Evolutionary conservation across 2,888 invertebrate species (phyloP), one percentile per base, ranked within the genome.

Genomic region (Cistogaster globosa): DNA sequence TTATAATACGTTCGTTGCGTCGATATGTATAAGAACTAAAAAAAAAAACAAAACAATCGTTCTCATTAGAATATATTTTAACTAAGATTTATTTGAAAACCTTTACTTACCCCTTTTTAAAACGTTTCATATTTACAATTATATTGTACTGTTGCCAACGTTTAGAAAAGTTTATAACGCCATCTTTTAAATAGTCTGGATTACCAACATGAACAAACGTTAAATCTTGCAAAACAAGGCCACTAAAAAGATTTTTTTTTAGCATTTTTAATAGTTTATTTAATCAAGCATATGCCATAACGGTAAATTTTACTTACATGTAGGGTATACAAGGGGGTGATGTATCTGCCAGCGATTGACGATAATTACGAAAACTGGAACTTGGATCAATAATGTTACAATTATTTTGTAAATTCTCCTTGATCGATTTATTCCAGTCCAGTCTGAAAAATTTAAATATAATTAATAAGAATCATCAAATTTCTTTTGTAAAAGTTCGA

Each of bases 161-260:
- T 93, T 99, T 99, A 14, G 98, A 97, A 93, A 99, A 99, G 92
- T 98, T 98, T 74, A 98, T 96, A 86, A 95, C 95, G 80, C 97
- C 97, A 89, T 98, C 97, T 12, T 96, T 95, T 88, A 99, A 93
- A 86, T 96, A 94, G 92, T 99, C 98, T 83, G 95, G 97, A 93
- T 99, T 99, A 63, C 99, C 99, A 91, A 98, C 98, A 93, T 99
- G 98, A 65, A 99, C 98, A 93, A 99, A 99, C 18, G 99, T 99
- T 92, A 99, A 94, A 94, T 99, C 99, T 95, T 99, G 99, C 68
- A 99, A 94, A 87, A 99, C 98, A 88, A 99, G 94, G 84, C 99
- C 99, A 91, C 99, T 99, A 94, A 12, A 93, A 93, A 86, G 86
- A 68, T 83, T 57, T 1, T 83, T 57, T 1, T 51, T 6, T 38